Evolutionary conservation across 2,113 vertebrate species (phyloP), one percentile per base, ranked within the genome.

Genomic region (Platichthys stellatus): DNA sequence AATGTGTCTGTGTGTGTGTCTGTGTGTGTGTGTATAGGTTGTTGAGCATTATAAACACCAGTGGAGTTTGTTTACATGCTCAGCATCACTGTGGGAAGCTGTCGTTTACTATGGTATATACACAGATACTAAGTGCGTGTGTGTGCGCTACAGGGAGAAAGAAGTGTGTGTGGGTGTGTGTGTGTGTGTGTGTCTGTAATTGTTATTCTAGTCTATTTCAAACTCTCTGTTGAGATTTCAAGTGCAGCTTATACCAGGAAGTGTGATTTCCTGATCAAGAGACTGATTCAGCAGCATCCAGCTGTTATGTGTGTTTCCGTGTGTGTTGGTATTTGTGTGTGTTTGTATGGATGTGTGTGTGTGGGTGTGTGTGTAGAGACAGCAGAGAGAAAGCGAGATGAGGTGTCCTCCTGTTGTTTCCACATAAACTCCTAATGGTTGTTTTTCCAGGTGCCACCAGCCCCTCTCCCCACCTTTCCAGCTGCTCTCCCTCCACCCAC

Each of bases 221-320:
- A 73, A 73, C 72, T 69, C 72, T 76, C 80, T 68, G 47, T 86
- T 58, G 63, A 75, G 71, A 84, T 80, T 85, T 84, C 45, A 86
- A 85, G 61, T 76, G 63, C 68, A 85, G 61, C 69, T 74, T 85
- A 31, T 31, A 76, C 76, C 86, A 90, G 84, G 81, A 87, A 89
- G 84, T 83, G 75, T 67, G 73, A 83, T 85, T 86, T 91, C 89
- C 91, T 87, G 85, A 80, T 59, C 54, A 47, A 73, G 66, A 66
- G 60, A 72, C 86, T 88, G 86, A 90, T 80, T 87, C 84, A 82
- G 86, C 85, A 67, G 64, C 83, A 74, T 84, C 86, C 87, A 89
- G 87, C 90, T 90, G 89, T 82, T 88, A 40, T 81, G 53, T 85
- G 70, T 57, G n/a, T 69, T 31, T 31, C 31, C 1, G 31, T 1